A percentile compares a stretch with the other conserved stretches of the same genome.
These are phyloP conservation scores for Cactoblastis cactorum DNA, from an alignment of 2,888 invertebrate species.

Conservation along the genomic window DNA sequence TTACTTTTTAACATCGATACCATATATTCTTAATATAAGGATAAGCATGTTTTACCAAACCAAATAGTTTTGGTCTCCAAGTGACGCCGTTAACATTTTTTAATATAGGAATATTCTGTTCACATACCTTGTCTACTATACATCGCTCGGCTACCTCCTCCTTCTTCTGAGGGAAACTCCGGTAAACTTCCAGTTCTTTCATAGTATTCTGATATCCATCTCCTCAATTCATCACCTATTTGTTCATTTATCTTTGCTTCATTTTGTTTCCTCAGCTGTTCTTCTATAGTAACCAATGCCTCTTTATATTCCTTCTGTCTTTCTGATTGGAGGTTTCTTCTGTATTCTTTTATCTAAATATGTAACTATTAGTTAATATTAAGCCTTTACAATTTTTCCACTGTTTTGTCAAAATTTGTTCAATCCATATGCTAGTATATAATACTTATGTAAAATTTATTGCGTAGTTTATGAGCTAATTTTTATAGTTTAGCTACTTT, in stretches of 20 bases:
- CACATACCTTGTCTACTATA: slow-evolving; percentile 88
- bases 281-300: slow-evolving; percentile 80
- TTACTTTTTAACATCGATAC: too few species aligned
- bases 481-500: too few species aligned
- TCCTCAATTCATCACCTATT: slow-evolving; percentile 91
- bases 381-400: not conserved
- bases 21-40: too few species aligned
- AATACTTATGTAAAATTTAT: too few species aligned
- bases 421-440: too few species aligned
- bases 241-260: slow-evolving; percentile 90
- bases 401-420: not conserved
- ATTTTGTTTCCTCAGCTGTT: slow-evolving; percentile 84
- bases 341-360: slow-evolving; percentile 65
- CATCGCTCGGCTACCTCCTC: slow-evolving; percentile 92
- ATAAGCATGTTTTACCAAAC: too few species aligned
- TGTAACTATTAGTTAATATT: too few species aligned
- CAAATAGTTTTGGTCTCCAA: too few species aligned
- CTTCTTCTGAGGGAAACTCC: slow-evolving; percentile 94
- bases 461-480: too few species aligned
- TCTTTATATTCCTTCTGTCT: slow-evolving; percentile 85
- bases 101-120: too few species aligned
- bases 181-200: slow-evolving; percentile 92
- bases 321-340: slow-evolving; percentile 83
- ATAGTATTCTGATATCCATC: slow-evolving; percentile 92
- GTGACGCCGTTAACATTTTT: too few species aligned